Conservation (phyloP, 1,140 invertebrate species). For the Cephus cinctus region DNA sequence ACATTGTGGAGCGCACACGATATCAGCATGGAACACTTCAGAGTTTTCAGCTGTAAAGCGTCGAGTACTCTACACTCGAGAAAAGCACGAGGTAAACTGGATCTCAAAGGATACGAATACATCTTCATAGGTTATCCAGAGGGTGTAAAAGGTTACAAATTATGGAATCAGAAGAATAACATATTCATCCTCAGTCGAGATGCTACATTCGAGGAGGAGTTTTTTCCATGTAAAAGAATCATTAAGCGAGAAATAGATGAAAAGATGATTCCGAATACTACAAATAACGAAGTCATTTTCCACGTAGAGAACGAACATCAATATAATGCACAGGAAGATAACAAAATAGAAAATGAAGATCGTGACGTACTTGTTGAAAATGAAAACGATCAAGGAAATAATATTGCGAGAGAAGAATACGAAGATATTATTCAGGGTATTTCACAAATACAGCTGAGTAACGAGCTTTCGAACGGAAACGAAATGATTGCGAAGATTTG, state of each 20-base stretch:
- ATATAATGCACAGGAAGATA: too few species aligned
- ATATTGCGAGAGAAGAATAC: too few species aligned
- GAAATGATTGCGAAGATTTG: too few species aligned
- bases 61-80: conserved; percentile 29
- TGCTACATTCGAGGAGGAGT: conserved; percentile 6
- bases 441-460: too few species aligned
- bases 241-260: neutral
- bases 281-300: neutral
- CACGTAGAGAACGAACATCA: neutral
- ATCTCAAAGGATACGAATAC: conserved; percentile 15
- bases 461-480: too few species aligned
- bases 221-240: neutral
- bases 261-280: neutral
- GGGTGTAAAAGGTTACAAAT: conserved; percentile 15
- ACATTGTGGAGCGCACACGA: conserved; percentile 34
- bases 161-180: conserved; percentile 14
- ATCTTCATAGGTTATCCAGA: conserved; percentile 26
- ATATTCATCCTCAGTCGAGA: neutral
- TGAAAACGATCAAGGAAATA: too few species aligned
- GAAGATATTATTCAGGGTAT: too few species aligned
- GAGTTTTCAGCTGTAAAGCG: conserved; percentile 39
- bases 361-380: too few species aligned
- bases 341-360: too few species aligned
- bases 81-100: conserved; percentile 23
- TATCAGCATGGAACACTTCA: conserved; percentile 29